Conservation (phyloP, 2,888 invertebrate species). For the Meteorus colon region DNA sequence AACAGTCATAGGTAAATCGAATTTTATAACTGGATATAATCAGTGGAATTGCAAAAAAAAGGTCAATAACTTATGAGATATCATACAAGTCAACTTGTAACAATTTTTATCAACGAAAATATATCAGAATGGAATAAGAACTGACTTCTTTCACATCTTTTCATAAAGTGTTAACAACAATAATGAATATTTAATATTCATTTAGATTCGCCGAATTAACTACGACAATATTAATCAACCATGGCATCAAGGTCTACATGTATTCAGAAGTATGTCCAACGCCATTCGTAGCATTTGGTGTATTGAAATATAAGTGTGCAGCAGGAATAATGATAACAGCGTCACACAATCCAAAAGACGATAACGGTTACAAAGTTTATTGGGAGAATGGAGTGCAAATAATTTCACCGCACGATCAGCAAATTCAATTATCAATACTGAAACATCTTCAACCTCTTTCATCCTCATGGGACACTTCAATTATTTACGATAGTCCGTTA, state of each 20-base stretch:
- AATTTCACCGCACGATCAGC: constrained; percentile 91
- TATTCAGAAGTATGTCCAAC: constrained; percentile 90
- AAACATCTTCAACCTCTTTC: constrained; percentile 84
- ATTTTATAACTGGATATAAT: neutral
- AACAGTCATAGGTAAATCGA: constrained; percentile 87
- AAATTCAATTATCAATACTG: constrained; percentile 86
- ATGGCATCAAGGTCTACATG: constrained; percentile 86
- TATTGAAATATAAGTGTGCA: constrained; percentile 82
- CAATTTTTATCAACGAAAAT: too few species aligned
- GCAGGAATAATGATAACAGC: constrained; percentile 97
- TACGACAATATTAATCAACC: constrained; percentile 86
- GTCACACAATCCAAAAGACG: constrained; percentile 95
- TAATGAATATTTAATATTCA: neutral
- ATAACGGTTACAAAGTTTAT: constrained; percentile 98
- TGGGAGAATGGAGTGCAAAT: constrained; percentile 97
- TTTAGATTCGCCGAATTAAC: constrained; percentile 92
- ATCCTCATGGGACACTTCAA: constrained; percentile 84
- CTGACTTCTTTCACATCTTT: too few species aligned
- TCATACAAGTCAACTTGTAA: too few species aligned
- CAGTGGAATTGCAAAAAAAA: too few species aligned
- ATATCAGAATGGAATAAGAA: too few species aligned
- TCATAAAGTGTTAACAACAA: too few species aligned
- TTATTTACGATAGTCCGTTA: constrained; percentile 76
- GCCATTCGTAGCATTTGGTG: constrained; percentile 93
- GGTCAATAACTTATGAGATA: too few species aligned